A percentile compares a stretch with the other conserved stretches of the same genome.
phyloP scores from a whole-genome alignment of 1,140 invertebrate genomes.

The Rhyzopertha dominica region DNA sequence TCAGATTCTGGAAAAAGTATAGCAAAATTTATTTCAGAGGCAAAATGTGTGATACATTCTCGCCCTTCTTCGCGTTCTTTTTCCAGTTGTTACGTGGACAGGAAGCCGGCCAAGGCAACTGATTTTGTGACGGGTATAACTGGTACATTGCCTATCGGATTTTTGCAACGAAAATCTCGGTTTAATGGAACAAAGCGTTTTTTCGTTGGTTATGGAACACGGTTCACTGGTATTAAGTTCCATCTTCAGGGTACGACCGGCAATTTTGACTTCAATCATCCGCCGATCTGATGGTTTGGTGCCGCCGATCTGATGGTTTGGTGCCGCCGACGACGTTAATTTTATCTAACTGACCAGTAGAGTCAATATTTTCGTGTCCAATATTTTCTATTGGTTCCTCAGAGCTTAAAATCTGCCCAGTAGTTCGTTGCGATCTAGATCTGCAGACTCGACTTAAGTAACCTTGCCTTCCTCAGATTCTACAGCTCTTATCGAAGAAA shows the following conservation, averaged over 20 bases:
- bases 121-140: conserved; percentile 23
- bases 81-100: conserved; percentile 21
- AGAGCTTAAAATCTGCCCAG: too few relatives aligned
- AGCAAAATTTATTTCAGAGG: conserved; percentile 14
- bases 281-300: neutral
- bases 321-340: conserved; percentile 6
- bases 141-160: conserved; percentile 19
- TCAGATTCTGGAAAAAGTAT: too few relatives aligned
- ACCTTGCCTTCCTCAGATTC: conserved; percentile 14
- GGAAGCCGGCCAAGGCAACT: conserved; percentile 16
- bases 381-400: too few relatives aligned
- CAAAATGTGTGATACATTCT: conserved; percentile 27
- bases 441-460: conserved; percentile 14
- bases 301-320: neutral
- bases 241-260: too few relatives aligned
- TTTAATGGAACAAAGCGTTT: too few relatives aligned
- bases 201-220: too few relatives aligned
- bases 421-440: too few relatives aligned
- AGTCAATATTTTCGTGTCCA: too few relatives aligned
- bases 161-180: conserved; percentile 11
- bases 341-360: too few relatives aligned
- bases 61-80: conserved; percentile 14
- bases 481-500: conserved; percentile 11
- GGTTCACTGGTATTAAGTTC: conserved; percentile 11
- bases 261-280: conserved; percentile 12